phyloP scores from a whole-genome alignment of 2,113 vertebrate genomes.

The Panurus biarmicus region DNA sequence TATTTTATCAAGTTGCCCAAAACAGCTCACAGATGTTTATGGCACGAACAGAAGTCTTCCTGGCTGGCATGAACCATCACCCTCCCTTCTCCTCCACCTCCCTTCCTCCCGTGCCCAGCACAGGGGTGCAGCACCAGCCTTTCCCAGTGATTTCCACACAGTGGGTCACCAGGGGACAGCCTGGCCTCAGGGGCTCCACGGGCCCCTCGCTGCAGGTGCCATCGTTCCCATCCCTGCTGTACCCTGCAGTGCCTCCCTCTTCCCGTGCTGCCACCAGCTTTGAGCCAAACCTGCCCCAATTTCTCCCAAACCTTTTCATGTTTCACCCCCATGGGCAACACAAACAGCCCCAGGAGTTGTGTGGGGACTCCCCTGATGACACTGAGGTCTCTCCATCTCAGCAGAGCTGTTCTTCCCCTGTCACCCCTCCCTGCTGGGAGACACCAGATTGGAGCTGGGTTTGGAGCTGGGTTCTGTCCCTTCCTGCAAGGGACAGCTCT shows the following conservation, averaged over 20 bases:
- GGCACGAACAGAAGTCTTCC: neutral
- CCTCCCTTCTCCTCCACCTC: neutral
- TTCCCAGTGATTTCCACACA: neutral
- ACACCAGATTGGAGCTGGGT: neutral
- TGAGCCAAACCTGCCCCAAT: neutral
- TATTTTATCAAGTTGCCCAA: neutral
- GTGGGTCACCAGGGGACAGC: neutral
- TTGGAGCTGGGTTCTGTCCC: neutral
- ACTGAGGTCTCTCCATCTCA: rapidly evolving
- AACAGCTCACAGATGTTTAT: neutral
- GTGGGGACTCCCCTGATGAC: rapidly evolving
- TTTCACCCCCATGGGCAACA: rapidly evolving
- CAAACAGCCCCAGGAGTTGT: neutral
- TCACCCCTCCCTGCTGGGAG: neutral
- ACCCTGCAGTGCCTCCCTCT: neutral
- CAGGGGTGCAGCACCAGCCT: neutral
- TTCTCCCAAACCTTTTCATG: neutral
- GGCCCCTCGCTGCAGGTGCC: neutral
- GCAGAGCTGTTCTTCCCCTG: neutral
- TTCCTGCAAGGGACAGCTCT: neutral
- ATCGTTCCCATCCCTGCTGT: neutral
- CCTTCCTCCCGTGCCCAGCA: neutral
- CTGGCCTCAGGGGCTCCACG: neutral
- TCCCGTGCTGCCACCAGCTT: neutral
- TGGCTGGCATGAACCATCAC: neutral